Conservation (phyloP, 2,113 vertebrate species). For the Cinclus mexicanus region DNA sequence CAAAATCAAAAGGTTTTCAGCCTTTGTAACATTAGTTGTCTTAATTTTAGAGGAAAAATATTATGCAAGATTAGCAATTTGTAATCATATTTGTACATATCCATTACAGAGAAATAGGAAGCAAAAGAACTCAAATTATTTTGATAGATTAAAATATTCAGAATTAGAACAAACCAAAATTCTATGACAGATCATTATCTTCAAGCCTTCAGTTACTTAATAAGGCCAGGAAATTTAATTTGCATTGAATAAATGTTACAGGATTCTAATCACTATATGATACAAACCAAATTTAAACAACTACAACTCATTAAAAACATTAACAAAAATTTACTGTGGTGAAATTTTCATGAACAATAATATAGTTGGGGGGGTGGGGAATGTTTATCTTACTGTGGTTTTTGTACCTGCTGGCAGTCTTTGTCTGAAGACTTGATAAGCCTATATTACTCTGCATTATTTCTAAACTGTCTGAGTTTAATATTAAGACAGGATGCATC, state of each 20-base stretch:
- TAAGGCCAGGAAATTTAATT: neutral
- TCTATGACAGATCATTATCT: neutral
- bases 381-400: neutral
- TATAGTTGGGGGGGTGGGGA: fast-evolving
- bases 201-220: neutral
- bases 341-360: neutral
- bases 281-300: neutral
- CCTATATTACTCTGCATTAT: neutral
- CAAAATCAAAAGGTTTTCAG: neutral
- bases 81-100: neutral
- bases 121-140: neutral
- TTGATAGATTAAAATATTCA: neutral
- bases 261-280: neutral
- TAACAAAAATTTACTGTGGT: neutral
- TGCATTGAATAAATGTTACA: neutral
- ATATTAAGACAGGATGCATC: neutral
- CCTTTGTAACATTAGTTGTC: neutral
- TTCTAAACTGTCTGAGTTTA: neutral
- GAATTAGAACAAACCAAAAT: neutral
- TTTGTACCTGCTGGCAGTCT: neutral
- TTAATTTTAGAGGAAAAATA: neutral
- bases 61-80: neutral
- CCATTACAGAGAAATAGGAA: neutral
- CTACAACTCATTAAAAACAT: neutral
- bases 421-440: neutral